A percentile compares a stretch with the other conserved stretches of the same genome.
These are phyloP conservation scores for Cyclina sinensis DNA, from an alignment of 1,140 invertebrate genomes.

Conservation along the genomic window DNA sequence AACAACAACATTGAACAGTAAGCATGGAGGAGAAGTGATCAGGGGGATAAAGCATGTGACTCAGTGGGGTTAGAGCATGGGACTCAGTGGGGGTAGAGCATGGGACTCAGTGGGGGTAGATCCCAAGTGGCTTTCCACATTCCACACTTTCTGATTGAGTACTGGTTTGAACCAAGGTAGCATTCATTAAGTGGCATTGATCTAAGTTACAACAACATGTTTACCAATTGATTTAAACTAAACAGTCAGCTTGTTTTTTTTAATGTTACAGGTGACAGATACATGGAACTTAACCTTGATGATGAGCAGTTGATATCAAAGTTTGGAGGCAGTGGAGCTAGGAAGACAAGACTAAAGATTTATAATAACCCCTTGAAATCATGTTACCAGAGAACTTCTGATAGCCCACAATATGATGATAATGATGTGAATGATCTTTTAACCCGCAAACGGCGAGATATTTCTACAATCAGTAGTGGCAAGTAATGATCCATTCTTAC, in stretches of 20 bases:
- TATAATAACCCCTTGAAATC: constrained; percentile 30
- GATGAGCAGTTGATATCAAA: neutral
- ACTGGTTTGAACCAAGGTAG: too few relatives aligned
- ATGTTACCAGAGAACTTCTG: constrained; percentile 47
- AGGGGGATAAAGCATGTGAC: too few relatives aligned
- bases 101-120: too few relatives aligned
- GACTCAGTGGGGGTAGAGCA: too few relatives aligned
- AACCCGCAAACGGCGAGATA: constrained; percentile 14
- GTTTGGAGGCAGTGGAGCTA: neutral
- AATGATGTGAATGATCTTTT: neutral
- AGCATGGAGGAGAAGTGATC: too few relatives aligned
- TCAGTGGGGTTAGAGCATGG: too few relatives aligned
- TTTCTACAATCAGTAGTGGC: neutral
- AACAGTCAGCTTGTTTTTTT: neutral
- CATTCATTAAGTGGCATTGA: too few relatives aligned
- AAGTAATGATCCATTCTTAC: neutral
- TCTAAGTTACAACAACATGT: too few relatives aligned
- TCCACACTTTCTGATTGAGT: too few relatives aligned
- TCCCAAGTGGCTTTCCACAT: too few relatives aligned
- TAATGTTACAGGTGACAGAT: neutral
- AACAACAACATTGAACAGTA: too few relatives aligned
- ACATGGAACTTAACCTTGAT: neutral
- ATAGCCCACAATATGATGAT: constrained; percentile 52
- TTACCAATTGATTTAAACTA: too few relatives aligned
- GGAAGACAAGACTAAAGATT: constrained; percentile 17